A percentile compares a stretch with the other conserved stretches of the same genome.
Evolutionary conservation across 1,140 invertebrate species (phyloP).

Genomic region (Nephila pilipes): DNA sequence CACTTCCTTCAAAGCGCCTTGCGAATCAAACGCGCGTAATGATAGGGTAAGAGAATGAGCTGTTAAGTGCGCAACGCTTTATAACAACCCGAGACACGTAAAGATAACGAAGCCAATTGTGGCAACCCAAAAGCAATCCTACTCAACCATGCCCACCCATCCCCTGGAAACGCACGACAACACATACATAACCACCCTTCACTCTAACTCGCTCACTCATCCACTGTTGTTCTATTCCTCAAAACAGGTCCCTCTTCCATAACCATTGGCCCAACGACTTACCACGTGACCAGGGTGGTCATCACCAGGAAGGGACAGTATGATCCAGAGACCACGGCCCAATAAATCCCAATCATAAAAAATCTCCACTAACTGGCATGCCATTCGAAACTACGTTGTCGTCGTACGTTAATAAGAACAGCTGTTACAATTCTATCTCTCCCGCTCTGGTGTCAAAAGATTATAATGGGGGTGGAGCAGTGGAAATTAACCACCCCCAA

Average conservation of each 20-base stretch:
- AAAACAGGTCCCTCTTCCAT: slow-evolving; percentile 63
- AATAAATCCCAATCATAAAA: slow-evolving; percentile 37
- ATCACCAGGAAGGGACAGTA: slow-evolving; percentile 57
- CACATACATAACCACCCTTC: slow-evolving; percentile 73
- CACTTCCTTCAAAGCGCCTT: background rate
- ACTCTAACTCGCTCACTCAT: slow-evolving; percentile 74
- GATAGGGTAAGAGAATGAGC: background rate
- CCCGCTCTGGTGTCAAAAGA: slow-evolving; percentile 31
- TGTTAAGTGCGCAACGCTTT: background rate
- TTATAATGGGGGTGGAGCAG: slow-evolving; percentile 25
- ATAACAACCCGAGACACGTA: background rate
- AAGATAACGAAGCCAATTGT: slow-evolving; percentile 70
- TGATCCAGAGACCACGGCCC: slow-evolving; percentile 10
- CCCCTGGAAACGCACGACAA: slow-evolving; percentile 64
- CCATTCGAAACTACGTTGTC: slow-evolving; percentile 57
- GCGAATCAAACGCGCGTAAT: background rate
- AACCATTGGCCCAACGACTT: slow-evolving; percentile 42
- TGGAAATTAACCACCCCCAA: slow-evolving; percentile 18
- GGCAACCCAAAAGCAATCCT: slow-evolving; percentile 68
- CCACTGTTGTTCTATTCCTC: slow-evolving; percentile 64
- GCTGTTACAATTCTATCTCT: slow-evolving; percentile 9
- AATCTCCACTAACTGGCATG: slow-evolving; percentile 39
- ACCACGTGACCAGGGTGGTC: slow-evolving; percentile 64
- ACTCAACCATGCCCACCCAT: slow-evolving; percentile 69
- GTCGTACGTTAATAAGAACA: slow-evolving; percentile 49